These are phyloP conservation scores for Synanthedon vespiformis DNA, from an alignment of 2,888 invertebrate genomes.

Conservation along the genomic window DNA sequence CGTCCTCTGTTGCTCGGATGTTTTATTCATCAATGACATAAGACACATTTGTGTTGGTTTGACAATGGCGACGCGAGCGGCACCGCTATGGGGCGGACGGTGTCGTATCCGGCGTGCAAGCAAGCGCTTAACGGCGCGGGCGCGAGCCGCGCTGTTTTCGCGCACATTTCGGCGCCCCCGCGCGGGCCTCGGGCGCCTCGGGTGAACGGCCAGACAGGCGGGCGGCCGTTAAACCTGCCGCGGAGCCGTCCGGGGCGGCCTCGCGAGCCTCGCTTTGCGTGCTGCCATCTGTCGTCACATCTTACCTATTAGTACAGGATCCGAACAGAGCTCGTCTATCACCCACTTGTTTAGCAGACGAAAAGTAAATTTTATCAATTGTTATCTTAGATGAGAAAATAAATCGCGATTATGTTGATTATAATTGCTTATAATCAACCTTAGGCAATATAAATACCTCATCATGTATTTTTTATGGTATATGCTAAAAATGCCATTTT, in stretches of 20 bases:
- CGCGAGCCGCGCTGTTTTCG: conserved; percentile 49
- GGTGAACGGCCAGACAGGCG: conserved; percentile 69
- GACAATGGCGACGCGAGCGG: not conserved
- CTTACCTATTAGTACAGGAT: too few relatives aligned
- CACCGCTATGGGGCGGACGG: conserved; percentile 2
- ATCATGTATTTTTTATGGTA: too few relatives aligned
- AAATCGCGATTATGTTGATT: too few relatives aligned
- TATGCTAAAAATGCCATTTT: too few relatives aligned
- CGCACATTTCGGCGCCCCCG: conserved; percentile 53
- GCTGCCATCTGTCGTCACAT: not conserved
- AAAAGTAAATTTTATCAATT: too few relatives aligned
- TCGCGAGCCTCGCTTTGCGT: conserved; percentile 21
- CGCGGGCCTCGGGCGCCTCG: conserved; percentile 54
- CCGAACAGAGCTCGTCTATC: too few relatives aligned
- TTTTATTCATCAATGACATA: conserved; percentile 10
- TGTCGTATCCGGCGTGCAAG: conserved; percentile 3
- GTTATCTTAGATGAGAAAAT: too few relatives aligned
- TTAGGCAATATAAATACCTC: too few relatives aligned
- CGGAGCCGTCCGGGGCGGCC: conserved; percentile 46
- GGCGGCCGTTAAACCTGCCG: conserved; percentile 66
- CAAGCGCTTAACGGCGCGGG: conserved; percentile 48
- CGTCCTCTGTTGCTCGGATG: conserved; percentile 1
- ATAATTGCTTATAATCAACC: too few relatives aligned
- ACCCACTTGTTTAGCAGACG: too few relatives aligned
- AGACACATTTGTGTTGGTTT: conserved; percentile 7